These are phyloP conservation scores for Chanos chanos DNA, from an alignment of 2,797 vertebrate genomes.

Conservation along the genomic window DNA sequence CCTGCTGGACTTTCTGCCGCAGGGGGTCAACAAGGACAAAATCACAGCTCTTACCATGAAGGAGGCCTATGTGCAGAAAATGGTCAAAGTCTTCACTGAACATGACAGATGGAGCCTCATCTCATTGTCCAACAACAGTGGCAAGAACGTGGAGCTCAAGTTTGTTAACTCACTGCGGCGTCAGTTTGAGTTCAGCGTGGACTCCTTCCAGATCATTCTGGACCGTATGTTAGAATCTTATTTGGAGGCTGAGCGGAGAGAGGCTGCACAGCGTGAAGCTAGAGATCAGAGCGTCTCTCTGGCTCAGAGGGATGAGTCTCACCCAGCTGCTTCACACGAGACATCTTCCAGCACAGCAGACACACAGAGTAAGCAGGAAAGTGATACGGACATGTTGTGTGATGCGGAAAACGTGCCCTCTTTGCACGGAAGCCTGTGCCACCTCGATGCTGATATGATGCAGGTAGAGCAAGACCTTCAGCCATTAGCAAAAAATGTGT, in stretches of 20 bases:
- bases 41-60: constrained; percentile 91
- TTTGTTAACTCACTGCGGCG: constrained; percentile 86
- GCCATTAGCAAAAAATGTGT: constrained; percentile 18
- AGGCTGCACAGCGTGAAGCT: constrained; percentile 45
- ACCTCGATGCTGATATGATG: constrained; percentile 2
- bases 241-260: constrained; percentile 66
- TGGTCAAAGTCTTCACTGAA: constrained; percentile 92
- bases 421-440: constrained; percentile 15
- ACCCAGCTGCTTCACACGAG: constrained; percentile 17
- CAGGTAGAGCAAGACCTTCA: constrained; percentile 19
- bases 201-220: constrained; percentile 95
- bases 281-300: constrained; percentile 39
- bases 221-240: constrained; percentile 85
- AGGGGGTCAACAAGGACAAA: constrained; percentile 89
- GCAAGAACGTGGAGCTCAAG: constrained; percentile 95
- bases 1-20: constrained; percentile 65
- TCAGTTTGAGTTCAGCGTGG: constrained; percentile 97
- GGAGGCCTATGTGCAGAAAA: constrained; percentile 96
- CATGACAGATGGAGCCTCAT: constrained; percentile 97
- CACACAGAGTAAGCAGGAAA: constrained; percentile 17
- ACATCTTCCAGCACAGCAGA: constrained; percentile 14
- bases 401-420: constrained; percentile 11
- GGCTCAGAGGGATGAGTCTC: constrained; percentile 37
- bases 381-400: constrained; percentile 15
- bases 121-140: constrained; percentile 93